phyloP scores from a whole-genome alignment of 2,888 invertebrate genomes.

The Aphrophora alni region DNA sequence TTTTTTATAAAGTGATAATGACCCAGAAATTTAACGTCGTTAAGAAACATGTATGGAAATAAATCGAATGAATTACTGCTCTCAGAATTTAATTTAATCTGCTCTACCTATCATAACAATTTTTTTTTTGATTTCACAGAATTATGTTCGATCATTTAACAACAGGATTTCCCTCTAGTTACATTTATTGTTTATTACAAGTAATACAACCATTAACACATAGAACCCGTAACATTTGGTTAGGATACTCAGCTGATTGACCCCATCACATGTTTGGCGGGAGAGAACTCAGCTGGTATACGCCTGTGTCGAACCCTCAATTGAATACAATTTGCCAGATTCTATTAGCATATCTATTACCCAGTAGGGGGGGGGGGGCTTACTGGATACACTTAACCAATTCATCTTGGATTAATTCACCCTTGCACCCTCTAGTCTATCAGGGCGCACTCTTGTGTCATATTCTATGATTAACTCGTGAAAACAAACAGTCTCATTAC shows the following conservation, averaged over 20 bases:
- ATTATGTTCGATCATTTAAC: too few species aligned
- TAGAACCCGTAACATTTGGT: too few species aligned
- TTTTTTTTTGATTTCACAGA: too few species aligned
- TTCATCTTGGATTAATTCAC: constrained; percentile 36
- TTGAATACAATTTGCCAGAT: constrained; percentile 58
- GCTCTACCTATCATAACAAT: too few species aligned
- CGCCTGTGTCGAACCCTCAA: not conserved
- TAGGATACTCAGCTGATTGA: not conserved
- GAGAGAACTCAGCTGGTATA: not conserved
- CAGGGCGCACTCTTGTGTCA: not conserved
- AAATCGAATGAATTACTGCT: too few species aligned
- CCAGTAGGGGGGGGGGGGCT: constrained; percentile 15
- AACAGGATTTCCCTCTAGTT: too few species aligned
- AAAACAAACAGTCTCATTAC: not conserved
- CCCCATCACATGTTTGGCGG: not conserved
- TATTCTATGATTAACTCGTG: not conserved
- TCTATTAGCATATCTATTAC: constrained; percentile 42
- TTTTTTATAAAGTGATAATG: too few species aligned
- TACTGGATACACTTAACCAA: constrained; percentile 25
- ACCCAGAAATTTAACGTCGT: too few species aligned
- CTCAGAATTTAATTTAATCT: too few species aligned
- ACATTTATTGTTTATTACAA: too few species aligned
- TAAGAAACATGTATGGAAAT: too few species aligned
- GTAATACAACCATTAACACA: too few species aligned
- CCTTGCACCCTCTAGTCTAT: not conserved